Conservation (phyloP, 1,140 invertebrate species). For the Agrypnia vestita region DNA sequence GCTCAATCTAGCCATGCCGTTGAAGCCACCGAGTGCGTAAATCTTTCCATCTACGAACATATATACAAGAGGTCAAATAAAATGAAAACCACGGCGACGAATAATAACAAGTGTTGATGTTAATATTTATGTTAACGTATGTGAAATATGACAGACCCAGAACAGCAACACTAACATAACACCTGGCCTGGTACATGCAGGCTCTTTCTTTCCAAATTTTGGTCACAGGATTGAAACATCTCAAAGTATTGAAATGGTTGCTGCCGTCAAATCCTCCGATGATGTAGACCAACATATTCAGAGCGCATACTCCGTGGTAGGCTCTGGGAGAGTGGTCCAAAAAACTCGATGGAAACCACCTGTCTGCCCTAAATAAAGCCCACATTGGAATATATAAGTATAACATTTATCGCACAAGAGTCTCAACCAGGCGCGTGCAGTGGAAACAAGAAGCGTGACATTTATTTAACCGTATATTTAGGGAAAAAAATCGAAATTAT, state of each 20-base stretch:
- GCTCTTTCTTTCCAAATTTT: conserved; percentile 80
- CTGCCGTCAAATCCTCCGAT: conserved; percentile 85
- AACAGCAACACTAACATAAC: conserved; percentile 84
- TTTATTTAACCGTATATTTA: no score
- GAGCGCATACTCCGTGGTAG: conserved; percentile 83
- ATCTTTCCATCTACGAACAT: conserved; percentile 76
- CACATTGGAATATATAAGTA: no score
- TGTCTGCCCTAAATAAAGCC: conserved; percentile 74
- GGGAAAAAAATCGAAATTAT: no score
- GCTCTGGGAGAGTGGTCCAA: conserved; percentile 77
- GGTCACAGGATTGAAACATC: conserved; percentile 79
- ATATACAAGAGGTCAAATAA: background rate
- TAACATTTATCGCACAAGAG: no score
- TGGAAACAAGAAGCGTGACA: no score
- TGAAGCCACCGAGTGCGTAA: conserved; percentile 91
- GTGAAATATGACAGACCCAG: conserved; percentile 68
- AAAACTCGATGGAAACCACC: conserved; percentile 76
- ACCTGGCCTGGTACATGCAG: conserved; percentile 83
- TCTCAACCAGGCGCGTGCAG: no score
- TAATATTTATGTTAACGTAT: no score
- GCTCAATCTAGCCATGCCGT: conserved; percentile 85
- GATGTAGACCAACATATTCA: conserved; percentile 82
- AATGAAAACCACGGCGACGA: background rate
- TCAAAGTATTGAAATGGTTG: conserved; percentile 81
- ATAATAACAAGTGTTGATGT: background rate